Percentiles rank a stretch among this genome's conserved stretches.
These are phyloP conservation scores for Brachyhypopomus occidentalis DNA, from an alignment of 2,113 vertebrate species.

Conservation along the genomic window DNA sequence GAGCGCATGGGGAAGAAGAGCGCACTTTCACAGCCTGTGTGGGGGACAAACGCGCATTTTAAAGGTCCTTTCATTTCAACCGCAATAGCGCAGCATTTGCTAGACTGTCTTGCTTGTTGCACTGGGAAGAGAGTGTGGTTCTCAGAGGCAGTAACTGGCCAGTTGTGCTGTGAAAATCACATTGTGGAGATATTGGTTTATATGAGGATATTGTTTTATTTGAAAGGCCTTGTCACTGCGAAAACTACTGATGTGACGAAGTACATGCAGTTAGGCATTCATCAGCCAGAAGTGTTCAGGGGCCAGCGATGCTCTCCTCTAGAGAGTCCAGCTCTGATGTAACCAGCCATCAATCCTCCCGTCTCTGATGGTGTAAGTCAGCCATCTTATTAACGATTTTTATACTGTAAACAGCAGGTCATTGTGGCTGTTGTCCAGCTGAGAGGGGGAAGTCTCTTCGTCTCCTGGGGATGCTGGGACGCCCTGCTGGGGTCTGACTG, in stretches of 20 bases:
- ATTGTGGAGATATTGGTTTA: background rate
- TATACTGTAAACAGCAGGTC: conserved; percentile 38
- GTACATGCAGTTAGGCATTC: background rate
- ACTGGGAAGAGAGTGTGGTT: too few relatives aligned
- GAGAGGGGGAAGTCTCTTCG: background rate
- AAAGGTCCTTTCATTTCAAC: too few relatives aligned
- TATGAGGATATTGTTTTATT: background rate
- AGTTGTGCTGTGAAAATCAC: too few relatives aligned
- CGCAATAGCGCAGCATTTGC: background rate
- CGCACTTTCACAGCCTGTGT: conserved; percentile 85
- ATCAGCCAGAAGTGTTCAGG: background rate
- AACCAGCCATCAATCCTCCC: conserved; percentile 2
- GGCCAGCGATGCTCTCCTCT: background rate
- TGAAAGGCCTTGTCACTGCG: background rate
- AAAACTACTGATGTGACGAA: background rate
- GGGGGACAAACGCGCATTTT: background rate
- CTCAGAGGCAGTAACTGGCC: too few relatives aligned
- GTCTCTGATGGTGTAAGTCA: background rate
- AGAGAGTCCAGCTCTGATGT: conserved; percentile 13
- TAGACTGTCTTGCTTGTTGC: background rate
- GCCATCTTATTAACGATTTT: conserved; percentile 7
- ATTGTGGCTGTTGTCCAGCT: conserved; percentile 13
- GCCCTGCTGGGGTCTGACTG: conserved; percentile 5
- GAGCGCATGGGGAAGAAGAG: conserved; percentile 95
- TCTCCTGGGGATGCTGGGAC: background rate